Evolutionary conservation across 2,113 vertebrate species (phyloP), one percentile per base, ranked within the genome.

Genomic region (Microtus ochrogaster): DNA sequence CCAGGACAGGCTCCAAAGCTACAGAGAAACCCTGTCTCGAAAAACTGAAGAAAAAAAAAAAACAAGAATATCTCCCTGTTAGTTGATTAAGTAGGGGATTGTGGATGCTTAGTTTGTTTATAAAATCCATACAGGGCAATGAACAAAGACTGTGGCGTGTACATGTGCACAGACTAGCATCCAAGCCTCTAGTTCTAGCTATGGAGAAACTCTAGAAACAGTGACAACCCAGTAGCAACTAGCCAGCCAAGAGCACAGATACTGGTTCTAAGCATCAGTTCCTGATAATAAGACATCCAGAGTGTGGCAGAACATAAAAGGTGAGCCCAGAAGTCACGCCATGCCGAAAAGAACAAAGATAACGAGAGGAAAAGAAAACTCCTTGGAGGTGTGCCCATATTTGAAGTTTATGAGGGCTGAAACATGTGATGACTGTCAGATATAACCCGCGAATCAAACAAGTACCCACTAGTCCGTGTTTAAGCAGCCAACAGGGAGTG

Each of bases 371-470:
- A 92, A 95, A 44, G 5, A 44, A 44, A 21, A 74, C 47, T 39
- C 21, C 76, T 52, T 82, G 44, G 19, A 78, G 70, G 68, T 44
- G 28, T 14, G 81, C 41, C 52, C 44, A 66, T 78, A 39, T 7
- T 68, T 39, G 65, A 91, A 74, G 36, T 66, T 85, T 55, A n/a
- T 55, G 47, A 95, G 36, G 77, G 39, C 92, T 5, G 91, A 91
- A 55, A 79, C 19, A 73, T 77, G 58, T 33, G 55, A 36, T 66
- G 26, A 49, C 28, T 66, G 39, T 84, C 30, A 28, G 49, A 86
- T 58, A 41, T 92, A 96, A 55, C 16, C 61, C 21, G 52, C 68
- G 41, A 88, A 52, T 91, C 91, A 83, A 91, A 81, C 68, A 74
- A 90, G 61, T 55, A 41, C 28, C 33, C 30, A 65, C 0, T 26